Conservation (phyloP, 2,888 invertebrate genomes). For the Heliothis peltigera region DNA sequence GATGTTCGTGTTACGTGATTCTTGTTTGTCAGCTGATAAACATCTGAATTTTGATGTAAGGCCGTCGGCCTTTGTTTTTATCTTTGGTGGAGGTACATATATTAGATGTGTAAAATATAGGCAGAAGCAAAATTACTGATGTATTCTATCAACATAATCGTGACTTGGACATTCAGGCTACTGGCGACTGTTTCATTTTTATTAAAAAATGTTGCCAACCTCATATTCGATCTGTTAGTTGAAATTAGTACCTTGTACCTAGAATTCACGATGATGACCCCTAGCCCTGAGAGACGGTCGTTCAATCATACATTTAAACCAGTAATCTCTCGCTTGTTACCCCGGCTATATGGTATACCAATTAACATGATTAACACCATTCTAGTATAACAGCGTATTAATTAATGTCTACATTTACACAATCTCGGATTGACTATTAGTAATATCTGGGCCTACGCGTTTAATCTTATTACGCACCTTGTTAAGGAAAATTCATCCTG, state of each 20-base stretch:
- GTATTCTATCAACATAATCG: no score
- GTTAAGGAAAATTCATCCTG: no score
- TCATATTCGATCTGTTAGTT: not conserved
- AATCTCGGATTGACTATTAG: slow-evolving; percentile 40
- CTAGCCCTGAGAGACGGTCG: not conserved
- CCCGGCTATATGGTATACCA: not conserved
- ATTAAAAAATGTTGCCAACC: no score
- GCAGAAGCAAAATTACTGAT: no score
- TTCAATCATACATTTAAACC: not conserved
- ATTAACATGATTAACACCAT: slow-evolving; percentile 9
- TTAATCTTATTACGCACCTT: slow-evolving; percentile 62
- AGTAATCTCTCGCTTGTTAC: not conserved
- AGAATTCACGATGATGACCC: not conserved
- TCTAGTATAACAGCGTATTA: slow-evolving; percentile 24
- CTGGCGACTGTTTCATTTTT: no score
- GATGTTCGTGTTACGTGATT: slow-evolving; percentile 23
- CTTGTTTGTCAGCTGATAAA: not conserved
- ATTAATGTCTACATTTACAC: slow-evolving; percentile 41
- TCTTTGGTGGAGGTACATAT: no score
- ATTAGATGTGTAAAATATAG: no score
- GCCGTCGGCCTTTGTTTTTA: no score
- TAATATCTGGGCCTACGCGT: slow-evolving; percentile 25
- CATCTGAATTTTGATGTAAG: no score
- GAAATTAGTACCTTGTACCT: not conserved
- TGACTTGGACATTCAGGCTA: no score